phyloP scores from a whole-genome alignment of 2,888 invertebrate genomes.

The Chydorus sphaericus region DNA sequence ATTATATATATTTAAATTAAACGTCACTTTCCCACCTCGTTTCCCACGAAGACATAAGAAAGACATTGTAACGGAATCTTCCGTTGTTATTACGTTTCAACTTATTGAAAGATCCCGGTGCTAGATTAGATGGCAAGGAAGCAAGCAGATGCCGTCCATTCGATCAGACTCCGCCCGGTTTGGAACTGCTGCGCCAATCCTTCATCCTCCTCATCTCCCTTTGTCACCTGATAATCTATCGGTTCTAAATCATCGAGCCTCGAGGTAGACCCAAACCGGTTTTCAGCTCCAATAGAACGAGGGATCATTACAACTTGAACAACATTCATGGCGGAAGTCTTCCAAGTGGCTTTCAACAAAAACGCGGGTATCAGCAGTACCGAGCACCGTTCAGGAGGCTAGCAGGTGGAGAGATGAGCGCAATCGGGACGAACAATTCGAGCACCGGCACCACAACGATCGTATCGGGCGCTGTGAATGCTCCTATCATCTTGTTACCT shows the following conservation, averaged over 20 bases:
- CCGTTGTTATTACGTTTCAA: background rate
- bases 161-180: background rate
- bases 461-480: too few relatives aligned
- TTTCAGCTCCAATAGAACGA: too few relatives aligned
- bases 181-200: background rate
- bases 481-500: too few relatives aligned
- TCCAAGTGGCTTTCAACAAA: too few relatives aligned
- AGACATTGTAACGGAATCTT: too few relatives aligned
- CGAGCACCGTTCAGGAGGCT: background rate
- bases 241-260: background rate
- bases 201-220: background rate
- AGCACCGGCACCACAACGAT: too few relatives aligned
- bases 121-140: constrained; percentile 12
- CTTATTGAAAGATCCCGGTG: constrained; percentile 15
- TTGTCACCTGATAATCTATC: background rate
- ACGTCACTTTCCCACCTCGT: too few relatives aligned
- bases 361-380: too few relatives aligned
- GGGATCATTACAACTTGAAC: background rate
- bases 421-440: too few relatives aligned
- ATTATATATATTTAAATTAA: too few relatives aligned
- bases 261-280: too few relatives aligned
- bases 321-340: background rate
- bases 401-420: background rate
- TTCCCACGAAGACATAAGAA: too few relatives aligned
- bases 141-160: constrained; percentile 4